Evolutionary conservation across 2,888 invertebrate genomes (phyloP).

Genomic region (Trissolcus japonicus): DNA sequence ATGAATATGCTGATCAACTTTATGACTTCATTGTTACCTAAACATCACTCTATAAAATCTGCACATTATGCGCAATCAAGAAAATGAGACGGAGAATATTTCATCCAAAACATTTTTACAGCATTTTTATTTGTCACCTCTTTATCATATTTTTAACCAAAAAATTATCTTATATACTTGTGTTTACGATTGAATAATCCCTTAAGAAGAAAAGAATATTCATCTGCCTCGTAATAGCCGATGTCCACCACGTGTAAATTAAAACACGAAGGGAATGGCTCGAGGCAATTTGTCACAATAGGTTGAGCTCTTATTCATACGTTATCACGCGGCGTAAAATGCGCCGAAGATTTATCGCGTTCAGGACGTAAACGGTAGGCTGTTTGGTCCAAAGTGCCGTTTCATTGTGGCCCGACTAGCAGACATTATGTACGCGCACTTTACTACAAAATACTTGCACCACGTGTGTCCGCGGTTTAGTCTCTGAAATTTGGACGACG

Average conservation of each 20-base stretch:
- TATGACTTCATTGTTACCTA: conserved; percentile 50
- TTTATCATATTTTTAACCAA: too few relatives aligned
- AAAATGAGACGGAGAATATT: conserved; percentile 3
- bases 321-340: conserved; percentile 49
- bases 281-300: conserved; percentile 38
- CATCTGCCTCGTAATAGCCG: conserved; percentile 6
- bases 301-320: conserved; percentile 42
- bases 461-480: conserved; percentile 52
- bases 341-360: conserved; percentile 48
- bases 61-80: conserved; percentile 12
- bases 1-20: conserved; percentile 47
- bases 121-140: too few relatives aligned
- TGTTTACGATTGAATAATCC: not conserved
- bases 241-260: conserved; percentile 17
- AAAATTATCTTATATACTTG: too few relatives aligned
- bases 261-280: conserved; percentile 17
- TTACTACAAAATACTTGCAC: conserved; percentile 51
- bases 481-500: conserved; percentile 52
- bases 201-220: not conserved
- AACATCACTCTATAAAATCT: conserved; percentile 28
- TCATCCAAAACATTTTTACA: conserved; percentile 18
- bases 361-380: conserved; percentile 39
- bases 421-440: conserved; percentile 50
- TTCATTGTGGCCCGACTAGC: conserved; percentile 44
- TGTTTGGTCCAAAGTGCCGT: conserved; percentile 34